These are phyloP conservation scores for Penaeus chinensis DNA, from an alignment of 1,140 invertebrate species.

Conservation along the genomic window DNA sequence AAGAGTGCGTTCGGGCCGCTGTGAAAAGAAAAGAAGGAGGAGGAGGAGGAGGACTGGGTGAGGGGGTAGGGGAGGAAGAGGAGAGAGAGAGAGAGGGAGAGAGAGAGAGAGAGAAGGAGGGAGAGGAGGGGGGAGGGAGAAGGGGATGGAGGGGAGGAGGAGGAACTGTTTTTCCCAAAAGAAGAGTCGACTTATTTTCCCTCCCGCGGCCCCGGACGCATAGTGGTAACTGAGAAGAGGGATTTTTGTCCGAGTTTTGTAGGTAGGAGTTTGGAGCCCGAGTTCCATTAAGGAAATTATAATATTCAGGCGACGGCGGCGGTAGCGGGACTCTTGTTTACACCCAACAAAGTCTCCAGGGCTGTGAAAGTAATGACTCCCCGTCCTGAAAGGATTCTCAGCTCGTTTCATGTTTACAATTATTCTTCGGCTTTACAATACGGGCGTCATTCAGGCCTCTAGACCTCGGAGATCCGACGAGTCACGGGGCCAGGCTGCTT, in stretches of 20 bases:
- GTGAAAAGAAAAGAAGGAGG: conserved; percentile 32
- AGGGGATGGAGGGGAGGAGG: too few species aligned
- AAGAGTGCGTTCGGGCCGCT: conserved; percentile 27
- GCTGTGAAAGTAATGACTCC: conserved; percentile 50
- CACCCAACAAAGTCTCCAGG: conserved; percentile 44
- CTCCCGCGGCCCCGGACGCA: conserved; percentile 2
- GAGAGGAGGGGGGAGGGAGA: too few species aligned
- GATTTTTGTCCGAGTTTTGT: conserved; percentile 54
- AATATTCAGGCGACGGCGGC: conserved; percentile 53
- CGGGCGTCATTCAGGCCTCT: conserved; percentile 38
- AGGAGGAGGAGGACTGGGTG: conserved; percentile 9
- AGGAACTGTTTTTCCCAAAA: conserved; percentile 51
- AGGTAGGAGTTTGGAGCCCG: conserved; percentile 25
- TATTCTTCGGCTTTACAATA: conserved; percentile 45
- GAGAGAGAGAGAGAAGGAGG: too few species aligned
- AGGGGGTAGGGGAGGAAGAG: too few species aligned
- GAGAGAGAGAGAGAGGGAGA: too few species aligned
- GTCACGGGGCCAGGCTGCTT: background rate
- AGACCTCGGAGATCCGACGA: conserved; percentile 25
- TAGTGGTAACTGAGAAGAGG: conserved; percentile 48
- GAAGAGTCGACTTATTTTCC: conserved; percentile 40
- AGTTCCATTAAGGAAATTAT: conserved; percentile 59
- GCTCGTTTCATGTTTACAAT: conserved; percentile 58
- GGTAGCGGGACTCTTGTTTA: conserved; percentile 41
- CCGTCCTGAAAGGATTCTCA: conserved; percentile 35